Conservation (phyloP, 2,113 vertebrate species). For the Phaethornis superciliosus region DNA sequence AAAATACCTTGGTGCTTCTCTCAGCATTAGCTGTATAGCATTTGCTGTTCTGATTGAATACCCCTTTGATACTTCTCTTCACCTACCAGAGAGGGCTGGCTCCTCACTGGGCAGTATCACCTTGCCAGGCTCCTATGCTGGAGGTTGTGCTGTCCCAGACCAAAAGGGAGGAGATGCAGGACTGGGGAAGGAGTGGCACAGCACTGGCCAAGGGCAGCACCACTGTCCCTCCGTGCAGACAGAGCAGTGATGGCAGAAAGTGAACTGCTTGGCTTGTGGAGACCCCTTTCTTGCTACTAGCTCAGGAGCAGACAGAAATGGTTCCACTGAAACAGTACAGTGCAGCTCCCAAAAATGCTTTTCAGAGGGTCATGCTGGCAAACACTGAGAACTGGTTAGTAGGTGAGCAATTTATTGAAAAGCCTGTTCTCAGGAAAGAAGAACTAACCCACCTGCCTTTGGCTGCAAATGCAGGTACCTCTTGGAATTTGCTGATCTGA, state of each 20-base stretch:
- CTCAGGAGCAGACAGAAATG: neutral
- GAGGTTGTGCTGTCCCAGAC: neutral
- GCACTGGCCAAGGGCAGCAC: neutral
- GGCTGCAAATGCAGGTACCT: neutral
- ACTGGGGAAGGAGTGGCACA: neutral
- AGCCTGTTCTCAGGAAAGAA: neutral
- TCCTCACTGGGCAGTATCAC: neutral
- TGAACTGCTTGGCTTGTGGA: neutral
- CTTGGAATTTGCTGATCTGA: neutral
- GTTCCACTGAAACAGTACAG: neutral
- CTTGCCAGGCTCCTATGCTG: rapidly evolving
- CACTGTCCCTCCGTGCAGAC: neutral
- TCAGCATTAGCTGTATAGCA: neutral
- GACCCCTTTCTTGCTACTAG: neutral
- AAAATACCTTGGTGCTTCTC: neutral
- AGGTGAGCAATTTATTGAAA: neutral
- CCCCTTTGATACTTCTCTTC: neutral
- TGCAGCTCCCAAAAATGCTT: neutral
- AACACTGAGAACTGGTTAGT: neutral
- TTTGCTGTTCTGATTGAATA: neutral
- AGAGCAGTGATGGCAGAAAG: rapidly evolving
- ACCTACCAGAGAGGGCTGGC: neutral
- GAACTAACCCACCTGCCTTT: neutral
- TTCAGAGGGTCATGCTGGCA: neutral
- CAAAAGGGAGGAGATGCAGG: too few species aligned